These are phyloP conservation scores for Scaptomyza tumidula DNA, from an alignment of 2,888 invertebrate species.

Conservation along the genomic window DNA sequence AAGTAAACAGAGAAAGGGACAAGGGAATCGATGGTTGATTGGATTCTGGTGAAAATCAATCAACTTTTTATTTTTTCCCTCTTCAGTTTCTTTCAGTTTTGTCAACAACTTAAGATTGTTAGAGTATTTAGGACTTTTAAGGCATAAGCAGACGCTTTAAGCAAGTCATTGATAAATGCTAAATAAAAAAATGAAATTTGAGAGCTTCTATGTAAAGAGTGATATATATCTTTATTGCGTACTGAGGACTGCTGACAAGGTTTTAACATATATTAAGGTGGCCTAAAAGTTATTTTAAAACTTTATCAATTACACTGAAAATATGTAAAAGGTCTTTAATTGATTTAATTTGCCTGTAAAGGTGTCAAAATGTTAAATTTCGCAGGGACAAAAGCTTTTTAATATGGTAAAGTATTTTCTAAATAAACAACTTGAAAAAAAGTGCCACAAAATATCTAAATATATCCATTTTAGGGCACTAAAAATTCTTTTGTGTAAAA, in stretches of 20 bases:
- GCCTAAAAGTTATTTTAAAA: neutral
- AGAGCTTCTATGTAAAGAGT: neutral
- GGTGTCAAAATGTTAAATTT: neutral
- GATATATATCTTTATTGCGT: neutral
- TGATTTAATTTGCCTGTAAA: neutral
- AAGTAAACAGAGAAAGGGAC: conserved; percentile 51
- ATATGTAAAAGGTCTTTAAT: neutral
- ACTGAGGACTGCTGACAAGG: conserved; percentile 7
- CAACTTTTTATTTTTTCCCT: conserved; percentile 51
- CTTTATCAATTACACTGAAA: neutral
- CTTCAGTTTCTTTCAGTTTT: conserved; percentile 23
- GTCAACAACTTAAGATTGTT: conserved; percentile 46
- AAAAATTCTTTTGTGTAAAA: too few species aligned
- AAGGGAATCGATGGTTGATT: conserved; percentile 35
- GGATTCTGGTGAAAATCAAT: conserved; percentile 57
- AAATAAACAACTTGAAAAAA: too few species aligned
- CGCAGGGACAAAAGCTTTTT: too few species aligned
- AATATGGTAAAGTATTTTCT: too few species aligned
- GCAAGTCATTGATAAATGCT: conserved; percentile 41
- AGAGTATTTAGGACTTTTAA: conserved; percentile 16
- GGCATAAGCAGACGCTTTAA: conserved; percentile 19
- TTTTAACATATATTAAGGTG: neutral
- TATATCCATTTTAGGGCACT: too few species aligned
- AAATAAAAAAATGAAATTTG: neutral
- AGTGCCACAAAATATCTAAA: too few species aligned